Evolutionary conservation across 2,797 vertebrate species (phyloP), one percentile per base, ranked within the genome.

Genomic region (Leucoraja ocellata): DNA sequence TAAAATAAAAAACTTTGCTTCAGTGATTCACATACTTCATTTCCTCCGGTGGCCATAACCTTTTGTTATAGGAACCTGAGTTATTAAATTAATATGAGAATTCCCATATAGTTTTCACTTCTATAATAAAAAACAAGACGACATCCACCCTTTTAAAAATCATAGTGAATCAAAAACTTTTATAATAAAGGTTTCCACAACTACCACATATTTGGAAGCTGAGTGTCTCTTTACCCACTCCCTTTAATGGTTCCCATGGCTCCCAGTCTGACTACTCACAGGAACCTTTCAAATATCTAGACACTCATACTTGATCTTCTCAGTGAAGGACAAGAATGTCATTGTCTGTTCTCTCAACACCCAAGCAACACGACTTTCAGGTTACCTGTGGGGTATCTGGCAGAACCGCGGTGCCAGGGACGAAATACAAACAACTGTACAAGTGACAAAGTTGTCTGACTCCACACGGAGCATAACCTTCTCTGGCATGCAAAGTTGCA

Each of bases 271-370:
- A 91, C 21, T 39, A 90, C 63, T 74, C 36, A 91, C 21, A 73
- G 88, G 63, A 36, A 73, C 36, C 73, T 73, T 91, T 73, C 90
- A 91, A 54, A 91, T 68, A 91, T 74, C 90, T 68, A 91, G 90
- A 74, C 90, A 91, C 36, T 74, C 68, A 46, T 32, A 91, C 32
- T 65, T 16, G 83, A 36, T 91, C 39, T 92, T 76, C 90, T 76
- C 90, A 92, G 25, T 14, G 36, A 74, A 76, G 23, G 68, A 92
- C 25, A 92, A 76, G 46, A 92, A 92, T 76, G 23, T 25, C 54
- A 74, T 11, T 25, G 36, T 39, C 71, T 11, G 4, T 13, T 91
- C 39, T 36, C 23, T 76, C 90, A 54, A 71, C 71, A 14, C 71
- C 23, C 90, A 92, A n/a, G 23, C 90, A 92, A 92, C 90, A 92